phyloP scores from a whole-genome alignment of 2,888 invertebrate genomes.

The Morpho achilles region DNA sequence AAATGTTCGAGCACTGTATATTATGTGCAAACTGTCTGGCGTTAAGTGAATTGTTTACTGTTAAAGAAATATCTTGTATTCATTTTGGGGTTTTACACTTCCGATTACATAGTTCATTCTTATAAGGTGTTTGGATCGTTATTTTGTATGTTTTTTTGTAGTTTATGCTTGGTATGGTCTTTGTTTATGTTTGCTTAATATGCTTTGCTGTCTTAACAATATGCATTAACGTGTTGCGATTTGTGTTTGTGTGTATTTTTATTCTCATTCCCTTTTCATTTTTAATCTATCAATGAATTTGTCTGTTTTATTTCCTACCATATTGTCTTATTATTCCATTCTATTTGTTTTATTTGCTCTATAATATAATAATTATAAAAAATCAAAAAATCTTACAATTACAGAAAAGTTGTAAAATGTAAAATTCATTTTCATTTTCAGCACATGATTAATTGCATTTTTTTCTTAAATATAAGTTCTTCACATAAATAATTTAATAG shows the following conservation, averaged over 20 bases:
- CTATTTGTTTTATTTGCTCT: background rate
- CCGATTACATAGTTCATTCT: no score
- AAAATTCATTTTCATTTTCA: no score
- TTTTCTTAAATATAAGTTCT: no score
- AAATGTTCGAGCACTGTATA: constrained; percentile 58
- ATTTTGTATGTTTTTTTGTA: background rate
- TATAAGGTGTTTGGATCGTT: no score
- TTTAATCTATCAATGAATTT: constrained; percentile 10
- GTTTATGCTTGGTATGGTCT: constrained; percentile 20
- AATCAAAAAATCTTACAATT: no score
- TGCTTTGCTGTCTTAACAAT: constrained; percentile 52
- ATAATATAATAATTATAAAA: no score
- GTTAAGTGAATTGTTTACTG: constrained; percentile 14
- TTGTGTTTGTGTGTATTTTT: constrained; percentile 74
- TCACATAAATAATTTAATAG: no score
- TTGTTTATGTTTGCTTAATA: constrained; percentile 18
- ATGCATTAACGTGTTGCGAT: constrained; percentile 67
- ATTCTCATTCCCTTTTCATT: constrained; percentile 32
- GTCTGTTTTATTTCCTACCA: background rate
- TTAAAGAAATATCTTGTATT: constrained; percentile 10
- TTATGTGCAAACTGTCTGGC: constrained; percentile 39
- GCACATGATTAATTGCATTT: no score
- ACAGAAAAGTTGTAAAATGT: no score
- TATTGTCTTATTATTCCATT: background rate
- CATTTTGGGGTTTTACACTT: background rate